phyloP scores from a whole-genome alignment of 1,140 invertebrate species.

The Drosophila asahinai region DNA sequence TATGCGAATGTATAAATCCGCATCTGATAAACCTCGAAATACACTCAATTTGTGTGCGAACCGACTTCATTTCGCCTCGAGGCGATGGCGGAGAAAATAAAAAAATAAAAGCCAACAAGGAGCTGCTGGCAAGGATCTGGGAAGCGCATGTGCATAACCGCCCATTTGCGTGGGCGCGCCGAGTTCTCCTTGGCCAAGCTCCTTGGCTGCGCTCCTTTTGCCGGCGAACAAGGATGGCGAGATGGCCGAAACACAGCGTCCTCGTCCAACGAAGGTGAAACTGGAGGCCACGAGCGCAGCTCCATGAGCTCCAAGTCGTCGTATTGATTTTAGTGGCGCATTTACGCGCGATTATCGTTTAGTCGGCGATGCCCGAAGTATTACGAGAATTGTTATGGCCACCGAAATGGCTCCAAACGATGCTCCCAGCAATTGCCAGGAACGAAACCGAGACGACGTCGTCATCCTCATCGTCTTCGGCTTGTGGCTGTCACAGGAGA shows the following conservation, averaged over 20 bases:
- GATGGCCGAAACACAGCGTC: slow-evolving; percentile 19
- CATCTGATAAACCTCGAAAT: slow-evolving; percentile 61
- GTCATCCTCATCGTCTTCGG: slow-evolving; percentile 38
- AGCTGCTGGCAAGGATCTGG: slow-evolving; percentile 6
- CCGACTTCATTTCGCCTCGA: slow-evolving; percentile 54
- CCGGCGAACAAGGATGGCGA: slow-evolving; percentile 59
- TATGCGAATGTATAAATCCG: slow-evolving; percentile 55
- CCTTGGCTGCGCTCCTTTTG: slow-evolving; percentile 14
- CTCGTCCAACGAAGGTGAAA: slow-evolving; percentile 68
- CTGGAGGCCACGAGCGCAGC: slow-evolving; percentile 41
- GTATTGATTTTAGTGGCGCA: slow-evolving; percentile 83
- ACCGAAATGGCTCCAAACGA: slow-evolving; percentile 75
- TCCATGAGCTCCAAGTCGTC: slow-evolving; percentile 57
- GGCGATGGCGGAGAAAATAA: slow-evolving; percentile 3
- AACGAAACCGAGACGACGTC: slow-evolving; percentile 19
- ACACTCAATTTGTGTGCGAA: slow-evolving; percentile 57
- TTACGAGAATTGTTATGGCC: slow-evolving; percentile 82
- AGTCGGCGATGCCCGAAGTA: slow-evolving; percentile 82
- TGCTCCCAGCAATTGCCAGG: slow-evolving; percentile 63
- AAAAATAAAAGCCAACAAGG: slow-evolving; percentile 8
- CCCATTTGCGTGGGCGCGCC: slow-evolving; percentile 50
- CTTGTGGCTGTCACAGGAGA: slow-evolving; percentile 28
- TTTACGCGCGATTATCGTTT: slow-evolving; percentile 83
- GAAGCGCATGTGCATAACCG: slow-evolving; percentile 78
- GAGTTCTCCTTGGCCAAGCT: slow-evolving; percentile 28